Evolutionary conservation across 2,797 vertebrate genomes (phyloP).

Genomic region (Aulostomus chinensis): DNA sequence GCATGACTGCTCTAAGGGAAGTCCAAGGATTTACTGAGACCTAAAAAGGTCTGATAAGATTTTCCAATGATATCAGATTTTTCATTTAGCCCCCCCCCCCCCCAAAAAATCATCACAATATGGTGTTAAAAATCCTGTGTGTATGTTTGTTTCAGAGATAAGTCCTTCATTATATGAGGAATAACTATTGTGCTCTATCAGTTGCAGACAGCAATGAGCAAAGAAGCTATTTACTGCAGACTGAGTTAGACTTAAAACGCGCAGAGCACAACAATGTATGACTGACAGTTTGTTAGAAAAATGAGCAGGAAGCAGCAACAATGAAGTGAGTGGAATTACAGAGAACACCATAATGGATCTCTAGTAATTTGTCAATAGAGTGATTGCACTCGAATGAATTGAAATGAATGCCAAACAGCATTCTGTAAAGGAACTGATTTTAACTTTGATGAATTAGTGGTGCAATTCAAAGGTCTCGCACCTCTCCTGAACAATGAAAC

Average conservation of each 20-base stretch:
- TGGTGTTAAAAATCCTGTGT: no score
- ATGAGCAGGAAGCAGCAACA: no score
- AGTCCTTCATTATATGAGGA: background rate
- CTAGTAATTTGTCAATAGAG: constrained; percentile 20
- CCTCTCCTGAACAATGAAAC: constrained; percentile 7
- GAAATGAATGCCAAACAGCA: constrained; percentile 6
- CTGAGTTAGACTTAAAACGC: constrained; percentile 9
- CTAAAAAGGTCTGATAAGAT: no score
- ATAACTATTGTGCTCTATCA: constrained; percentile 6
- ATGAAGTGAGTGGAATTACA: background rate
- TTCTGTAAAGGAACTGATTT: constrained; percentile 13
- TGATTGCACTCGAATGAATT: constrained; percentile 18
- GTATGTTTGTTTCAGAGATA: no score
- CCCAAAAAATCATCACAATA: no score
- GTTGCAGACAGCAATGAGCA: constrained; percentile 1
- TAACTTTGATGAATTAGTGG: background rate
- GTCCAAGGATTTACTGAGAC: no score
- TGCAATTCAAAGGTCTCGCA: constrained; percentile 6
- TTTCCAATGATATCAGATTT: no score
- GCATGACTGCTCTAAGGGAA: no score
- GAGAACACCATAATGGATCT: constrained; percentile 4
- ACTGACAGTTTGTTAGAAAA: constrained; percentile 8
- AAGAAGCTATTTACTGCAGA: constrained; percentile 31
- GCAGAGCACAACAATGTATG: background rate
- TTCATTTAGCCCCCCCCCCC: no score